Conservation (phyloP, 2,113 vertebrate species). For the Chamaetylas fuelleborni region DNA sequence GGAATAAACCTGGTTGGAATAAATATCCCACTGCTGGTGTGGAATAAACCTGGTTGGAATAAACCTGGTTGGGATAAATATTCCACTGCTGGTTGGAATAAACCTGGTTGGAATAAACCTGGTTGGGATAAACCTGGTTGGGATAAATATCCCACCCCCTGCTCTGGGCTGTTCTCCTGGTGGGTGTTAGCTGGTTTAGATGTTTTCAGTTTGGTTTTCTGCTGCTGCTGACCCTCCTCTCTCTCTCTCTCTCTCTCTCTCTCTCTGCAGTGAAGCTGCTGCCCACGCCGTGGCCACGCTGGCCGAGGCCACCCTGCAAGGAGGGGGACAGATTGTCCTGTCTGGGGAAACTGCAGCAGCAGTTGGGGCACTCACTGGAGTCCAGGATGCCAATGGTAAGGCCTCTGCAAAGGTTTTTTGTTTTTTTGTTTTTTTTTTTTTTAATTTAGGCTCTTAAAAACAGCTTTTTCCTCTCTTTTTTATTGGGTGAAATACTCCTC, state of each 20-base stretch:
- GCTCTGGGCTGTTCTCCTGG: too few species aligned
- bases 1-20: too few species aligned
- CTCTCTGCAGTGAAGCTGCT: conserved; percentile 91
- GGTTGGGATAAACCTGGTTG: too few species aligned
- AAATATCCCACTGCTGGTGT: too few species aligned
- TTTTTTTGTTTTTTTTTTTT: background rate
- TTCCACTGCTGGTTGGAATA: too few species aligned
- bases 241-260: background rate
- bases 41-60: too few species aligned
- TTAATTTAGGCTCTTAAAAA: background rate
- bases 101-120: too few species aligned
- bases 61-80: too few species aligned
- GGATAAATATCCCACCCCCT: too few species aligned
- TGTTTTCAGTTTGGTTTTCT: too few species aligned
- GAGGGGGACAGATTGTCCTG: conserved; percentile 95
- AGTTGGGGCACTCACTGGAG: conserved; percentile 93
- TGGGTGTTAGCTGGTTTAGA: too few species aligned
- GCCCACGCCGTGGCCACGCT: conserved; percentile 96
- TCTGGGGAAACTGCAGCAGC: conserved; percentile 96
- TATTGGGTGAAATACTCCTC: background rate
- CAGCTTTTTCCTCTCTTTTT: fast-evolving
- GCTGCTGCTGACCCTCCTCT: background rate
- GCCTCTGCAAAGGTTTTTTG: background rate
- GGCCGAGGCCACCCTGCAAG: conserved; percentile 96
- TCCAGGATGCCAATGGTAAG: conserved; percentile 90